These are phyloP conservation scores for Carettochelys insculpta DNA, from an alignment of 2,113 vertebrate species.

Conservation along the genomic window DNA sequence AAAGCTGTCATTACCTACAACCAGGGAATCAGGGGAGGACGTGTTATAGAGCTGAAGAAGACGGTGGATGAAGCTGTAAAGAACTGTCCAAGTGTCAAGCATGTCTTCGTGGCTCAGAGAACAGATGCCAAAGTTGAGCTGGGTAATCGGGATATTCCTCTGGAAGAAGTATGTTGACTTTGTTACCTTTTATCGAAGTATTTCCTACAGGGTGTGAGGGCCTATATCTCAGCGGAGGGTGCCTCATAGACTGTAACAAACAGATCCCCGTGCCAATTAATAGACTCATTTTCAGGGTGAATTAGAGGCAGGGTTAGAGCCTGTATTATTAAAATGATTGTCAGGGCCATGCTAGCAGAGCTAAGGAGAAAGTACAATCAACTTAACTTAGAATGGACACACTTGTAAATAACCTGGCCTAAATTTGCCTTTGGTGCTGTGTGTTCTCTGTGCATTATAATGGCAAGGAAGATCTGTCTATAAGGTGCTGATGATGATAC, in stretches of 20 bases:
- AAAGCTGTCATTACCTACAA: conserved; percentile 91
- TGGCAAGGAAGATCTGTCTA: background rate
- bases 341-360: background rate
- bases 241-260: background rate
- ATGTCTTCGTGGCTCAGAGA: conserved; percentile 87
- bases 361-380: background rate
- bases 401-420: background rate
- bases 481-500: no score
- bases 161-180: conserved; percentile 84
- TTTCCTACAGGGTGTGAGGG: background rate
- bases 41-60: conserved; percentile 81
- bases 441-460: background rate
- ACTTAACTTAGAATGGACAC: background rate
- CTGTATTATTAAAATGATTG: background rate
- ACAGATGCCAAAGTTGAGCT: conserved; percentile 81
- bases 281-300: background rate
- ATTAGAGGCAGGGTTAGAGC: background rate
- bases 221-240: background rate
- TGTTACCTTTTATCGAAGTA: background rate
- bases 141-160: conserved; percentile 79
- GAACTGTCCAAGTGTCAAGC: conserved; percentile 81
- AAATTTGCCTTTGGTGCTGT: background rate
- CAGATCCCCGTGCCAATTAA: background rate
- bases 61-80: conserved; percentile 87
- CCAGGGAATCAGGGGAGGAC: conserved; percentile 86